Conservation (phyloP, 2,888 invertebrate species). For the Chrysolina americana region DNA sequence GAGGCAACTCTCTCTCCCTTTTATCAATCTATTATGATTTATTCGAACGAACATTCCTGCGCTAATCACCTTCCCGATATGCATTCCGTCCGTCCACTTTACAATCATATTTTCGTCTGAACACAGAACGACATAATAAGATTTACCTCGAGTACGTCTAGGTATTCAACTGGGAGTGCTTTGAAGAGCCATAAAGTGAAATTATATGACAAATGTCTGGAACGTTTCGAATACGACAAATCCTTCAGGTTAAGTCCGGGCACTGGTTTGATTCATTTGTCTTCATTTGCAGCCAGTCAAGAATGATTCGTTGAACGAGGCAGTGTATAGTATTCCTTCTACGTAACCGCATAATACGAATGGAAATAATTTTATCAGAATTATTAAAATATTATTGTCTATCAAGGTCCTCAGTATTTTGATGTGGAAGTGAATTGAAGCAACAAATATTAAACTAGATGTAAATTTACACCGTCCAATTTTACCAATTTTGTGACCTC, state of each 20-base stretch:
- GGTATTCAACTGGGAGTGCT: conserved; percentile 18
- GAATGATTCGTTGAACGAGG: neutral
- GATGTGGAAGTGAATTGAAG: too few species aligned
- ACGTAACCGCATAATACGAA: neutral
- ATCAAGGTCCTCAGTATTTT: too few species aligned
- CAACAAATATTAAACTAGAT: too few species aligned
- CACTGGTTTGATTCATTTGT: conserved; percentile 6
- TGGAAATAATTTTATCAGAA: too few species aligned
- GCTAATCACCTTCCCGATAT: neutral
- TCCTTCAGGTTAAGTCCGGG: conserved; percentile 14
- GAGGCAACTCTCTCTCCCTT: too few species aligned
- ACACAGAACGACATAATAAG: conserved; percentile 2
- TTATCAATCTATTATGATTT: too few species aligned
- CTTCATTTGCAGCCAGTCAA: neutral
- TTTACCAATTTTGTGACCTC: too few species aligned
- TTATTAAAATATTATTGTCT: too few species aligned
- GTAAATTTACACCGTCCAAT: too few species aligned
- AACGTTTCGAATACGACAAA: conserved; percentile 17
- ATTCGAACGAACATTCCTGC: neutral
- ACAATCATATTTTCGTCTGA: conserved; percentile 12
- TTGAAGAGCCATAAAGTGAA: conserved; percentile 12
- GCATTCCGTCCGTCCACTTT: neutral
- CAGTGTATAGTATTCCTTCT: neutral
- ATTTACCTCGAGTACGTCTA: conserved; percentile 19
- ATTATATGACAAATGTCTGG: conserved; percentile 17